phyloP scores from a whole-genome alignment of 2,113 vertebrate genomes.

The Chrysemys picta region DNA sequence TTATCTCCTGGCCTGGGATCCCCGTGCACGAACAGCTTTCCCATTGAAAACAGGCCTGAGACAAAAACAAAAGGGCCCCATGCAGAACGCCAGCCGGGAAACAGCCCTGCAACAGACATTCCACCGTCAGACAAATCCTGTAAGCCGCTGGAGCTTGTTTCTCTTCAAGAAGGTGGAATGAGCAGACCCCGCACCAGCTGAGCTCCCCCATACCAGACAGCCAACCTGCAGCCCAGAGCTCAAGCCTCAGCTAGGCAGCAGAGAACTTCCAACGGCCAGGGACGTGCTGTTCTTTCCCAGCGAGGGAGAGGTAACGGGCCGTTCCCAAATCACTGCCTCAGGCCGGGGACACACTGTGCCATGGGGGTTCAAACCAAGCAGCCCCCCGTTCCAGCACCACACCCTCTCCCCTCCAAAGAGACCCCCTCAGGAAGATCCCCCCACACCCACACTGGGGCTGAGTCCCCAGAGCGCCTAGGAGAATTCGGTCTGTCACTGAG shows the following conservation, averaged over 20 bases:
- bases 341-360: rapidly evolving
- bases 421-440: neutral
- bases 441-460: neutral
- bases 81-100: neutral
- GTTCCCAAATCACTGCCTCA: neutral
- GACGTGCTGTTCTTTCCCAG: neutral
- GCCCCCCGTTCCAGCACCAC: neutral
- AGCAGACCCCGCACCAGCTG: no score
- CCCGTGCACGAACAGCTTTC: neutral
- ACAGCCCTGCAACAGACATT: neutral
- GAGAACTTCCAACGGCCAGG: neutral
- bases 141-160: neutral
- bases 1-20: neutral
- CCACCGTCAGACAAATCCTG: neutral
- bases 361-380: neutral
- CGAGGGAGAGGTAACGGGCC: neutral
- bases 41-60: neutral
- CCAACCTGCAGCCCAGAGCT: neutral
- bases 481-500: rapidly evolving
- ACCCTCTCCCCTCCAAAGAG: neutral
- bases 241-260: neutral
- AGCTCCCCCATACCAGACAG: neutral
- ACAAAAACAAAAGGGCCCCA: neutral
- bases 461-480: neutral
- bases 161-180: neutral